Evolutionary conservation across 2,113 vertebrate species (phyloP).

Genomic region (Perca flavescens): DNA sequence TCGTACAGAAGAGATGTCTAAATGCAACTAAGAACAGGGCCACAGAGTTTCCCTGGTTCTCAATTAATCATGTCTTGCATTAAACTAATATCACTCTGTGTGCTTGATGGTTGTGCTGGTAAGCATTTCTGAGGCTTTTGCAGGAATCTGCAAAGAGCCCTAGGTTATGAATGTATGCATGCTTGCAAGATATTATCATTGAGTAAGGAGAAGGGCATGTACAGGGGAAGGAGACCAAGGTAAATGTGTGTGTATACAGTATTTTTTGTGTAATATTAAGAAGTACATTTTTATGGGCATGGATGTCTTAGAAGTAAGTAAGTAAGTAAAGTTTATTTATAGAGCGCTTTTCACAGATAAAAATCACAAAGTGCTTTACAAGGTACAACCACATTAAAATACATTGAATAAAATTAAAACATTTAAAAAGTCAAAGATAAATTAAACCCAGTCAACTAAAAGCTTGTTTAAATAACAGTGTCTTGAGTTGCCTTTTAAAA

Average conservation of each 20-base stretch:
- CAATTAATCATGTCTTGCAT: slow-evolving; percentile 69
- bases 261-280: background rate
- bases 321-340: too few relatives aligned
- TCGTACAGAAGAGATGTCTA: slow-evolving; percentile 36
- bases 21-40: slow-evolving; percentile 46
- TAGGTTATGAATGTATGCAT: slow-evolving; percentile 45
- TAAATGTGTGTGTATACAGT: background rate
- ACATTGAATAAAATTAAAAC: too few relatives aligned
- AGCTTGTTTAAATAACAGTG: too few relatives aligned
- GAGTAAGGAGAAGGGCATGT: background rate
- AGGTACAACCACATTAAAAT: too few relatives aligned
- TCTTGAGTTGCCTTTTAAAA: too few relatives aligned
- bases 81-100: slow-evolving; percentile 64
- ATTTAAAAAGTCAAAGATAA: too few relatives aligned
- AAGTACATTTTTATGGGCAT: background rate
- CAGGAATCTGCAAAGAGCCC: slow-evolving; percentile 41
- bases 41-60: slow-evolving; percentile 37
- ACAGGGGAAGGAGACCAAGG: background rate
- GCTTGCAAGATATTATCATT: slow-evolving; percentile 33
- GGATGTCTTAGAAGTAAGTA: background rate
- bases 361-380: too few relatives aligned
- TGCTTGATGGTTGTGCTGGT: slow-evolving; percentile 53
- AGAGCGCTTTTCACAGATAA: too few relatives aligned
- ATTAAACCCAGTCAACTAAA: too few relatives aligned
- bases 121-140: slow-evolving; percentile 56